Percentiles rank a stretch among this genome's conserved stretches.
Conservation (phyloP, 2,113 vertebrate species). For the Catharus fuscescens region DNA sequence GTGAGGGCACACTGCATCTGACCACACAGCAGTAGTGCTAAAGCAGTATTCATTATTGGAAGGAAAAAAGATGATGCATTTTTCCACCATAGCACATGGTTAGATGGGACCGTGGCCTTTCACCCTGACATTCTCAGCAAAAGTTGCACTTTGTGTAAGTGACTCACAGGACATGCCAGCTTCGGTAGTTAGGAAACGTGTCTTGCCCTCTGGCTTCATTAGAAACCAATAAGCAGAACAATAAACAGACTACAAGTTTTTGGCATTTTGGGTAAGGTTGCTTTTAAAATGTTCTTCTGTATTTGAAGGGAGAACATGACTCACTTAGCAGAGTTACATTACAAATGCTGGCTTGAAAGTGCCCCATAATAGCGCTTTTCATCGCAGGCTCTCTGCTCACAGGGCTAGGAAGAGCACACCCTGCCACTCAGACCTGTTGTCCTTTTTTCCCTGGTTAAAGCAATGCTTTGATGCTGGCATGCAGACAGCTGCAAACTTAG, state of each 20-base stretch:
- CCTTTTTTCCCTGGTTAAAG: background rate
- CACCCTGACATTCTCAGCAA: slow-evolving; percentile 40
- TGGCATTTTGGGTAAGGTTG: slow-evolving; percentile 40
- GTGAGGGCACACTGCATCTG: background rate
- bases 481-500: background rate
- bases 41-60: background rate
- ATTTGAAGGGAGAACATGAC: slow-evolving; percentile 37
- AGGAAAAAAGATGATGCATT: background rate
- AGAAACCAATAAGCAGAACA: background rate
- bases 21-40: background rate
- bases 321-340: background rate
- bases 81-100: background rate
- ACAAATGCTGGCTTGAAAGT: slow-evolving; percentile 5
- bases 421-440: background rate
- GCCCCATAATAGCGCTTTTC: slow-evolving; percentile 35
- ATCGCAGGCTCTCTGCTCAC: background rate
- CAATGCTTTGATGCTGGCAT: background rate
- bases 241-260: slow-evolving; percentile 15
- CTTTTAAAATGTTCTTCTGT: slow-evolving; percentile 46
- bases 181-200: slow-evolving; percentile 43
- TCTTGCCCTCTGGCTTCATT: slow-evolving; percentile 1
- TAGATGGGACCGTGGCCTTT: background rate
- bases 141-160: slow-evolving; percentile 38
- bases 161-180: background rate
- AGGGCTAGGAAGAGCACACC: background rate